phyloP scores from a whole-genome alignment of 2,888 invertebrate genomes.

The Melipona bicolor region DNA sequence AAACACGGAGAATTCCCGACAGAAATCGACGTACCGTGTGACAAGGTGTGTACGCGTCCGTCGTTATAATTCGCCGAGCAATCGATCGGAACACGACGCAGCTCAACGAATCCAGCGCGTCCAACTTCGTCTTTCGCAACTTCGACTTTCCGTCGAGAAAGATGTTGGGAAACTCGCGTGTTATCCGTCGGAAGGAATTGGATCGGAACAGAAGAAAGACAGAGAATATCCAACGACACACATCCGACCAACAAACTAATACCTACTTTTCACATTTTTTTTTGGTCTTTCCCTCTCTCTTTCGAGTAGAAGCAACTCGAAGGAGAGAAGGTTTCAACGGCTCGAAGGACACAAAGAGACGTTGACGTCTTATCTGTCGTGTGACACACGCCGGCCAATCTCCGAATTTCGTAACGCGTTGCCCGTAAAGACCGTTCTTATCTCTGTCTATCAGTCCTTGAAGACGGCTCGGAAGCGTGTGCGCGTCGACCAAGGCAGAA shows the following conservation, averaged over 20 bases:
- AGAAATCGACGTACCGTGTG: conserved; percentile 51
- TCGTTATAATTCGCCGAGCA: conserved; percentile 20
- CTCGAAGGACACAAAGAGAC: conserved; percentile 14
- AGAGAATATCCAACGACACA: neutral
- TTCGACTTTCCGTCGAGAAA: neutral
- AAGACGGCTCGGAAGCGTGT: neutral
- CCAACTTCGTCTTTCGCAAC: too few species aligned
- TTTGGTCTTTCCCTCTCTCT: neutral
- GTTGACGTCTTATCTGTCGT: conserved; percentile 8
- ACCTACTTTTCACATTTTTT: neutral
- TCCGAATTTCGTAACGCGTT: conserved; percentile 19
- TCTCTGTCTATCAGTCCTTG: conserved; percentile 13
- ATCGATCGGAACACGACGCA: conserved; percentile 17
- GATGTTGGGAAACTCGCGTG: neutral
- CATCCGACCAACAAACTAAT: neutral
- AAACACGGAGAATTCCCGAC: conserved; percentile 47
- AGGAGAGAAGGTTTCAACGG: conserved; percentile 1
- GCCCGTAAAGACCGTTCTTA: conserved; percentile 11
- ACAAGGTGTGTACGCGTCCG: conserved; percentile 1
- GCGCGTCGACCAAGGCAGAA: neutral
- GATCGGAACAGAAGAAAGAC: neutral
- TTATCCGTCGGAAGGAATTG: neutral
- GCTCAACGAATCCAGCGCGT: neutral
- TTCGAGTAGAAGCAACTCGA: neutral
- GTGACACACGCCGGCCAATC: conserved; percentile 11